Evolutionary conservation across 2,113 vertebrate genomes (phyloP).

Genomic region (Urocolius indicus): DNA sequence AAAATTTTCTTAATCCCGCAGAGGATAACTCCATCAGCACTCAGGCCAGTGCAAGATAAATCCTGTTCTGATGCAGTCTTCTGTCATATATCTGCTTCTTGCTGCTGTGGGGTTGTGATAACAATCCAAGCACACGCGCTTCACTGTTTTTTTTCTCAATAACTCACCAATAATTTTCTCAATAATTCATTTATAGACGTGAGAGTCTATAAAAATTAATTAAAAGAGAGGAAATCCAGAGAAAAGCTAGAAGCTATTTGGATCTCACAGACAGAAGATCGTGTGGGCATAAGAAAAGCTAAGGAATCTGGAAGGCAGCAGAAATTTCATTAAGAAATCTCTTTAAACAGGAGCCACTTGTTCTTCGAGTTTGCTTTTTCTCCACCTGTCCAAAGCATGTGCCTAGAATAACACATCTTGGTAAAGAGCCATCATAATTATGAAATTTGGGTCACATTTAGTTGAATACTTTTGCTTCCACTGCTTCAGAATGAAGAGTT

Average conservation of each 20-base stretch:
- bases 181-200: not conserved
- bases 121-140: not conserved
- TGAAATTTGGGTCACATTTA: not conserved
- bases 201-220: not conserved
- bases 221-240: not conserved
- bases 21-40: not conserved
- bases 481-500: not conserved
- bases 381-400: not conserved
- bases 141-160: not conserved
- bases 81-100: not conserved
- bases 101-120: not conserved
- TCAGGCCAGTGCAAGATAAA: not conserved
- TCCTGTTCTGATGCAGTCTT: not conserved
- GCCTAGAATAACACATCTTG: not conserved
- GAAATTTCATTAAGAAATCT: not conserved
- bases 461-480: not conserved
- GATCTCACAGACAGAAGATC: fast-evolving
- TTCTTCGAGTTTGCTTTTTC: not conserved
- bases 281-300: not conserved
- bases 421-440: not conserved
- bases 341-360: not conserved
- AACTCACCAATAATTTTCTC: not conserved
- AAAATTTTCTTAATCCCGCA: not conserved
- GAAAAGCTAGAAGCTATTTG: not conserved
- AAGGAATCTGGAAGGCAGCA: not conserved